phyloP scores from a whole-genome alignment of 2,797 vertebrate species.

The Orientallactaga sibirica region DNA sequence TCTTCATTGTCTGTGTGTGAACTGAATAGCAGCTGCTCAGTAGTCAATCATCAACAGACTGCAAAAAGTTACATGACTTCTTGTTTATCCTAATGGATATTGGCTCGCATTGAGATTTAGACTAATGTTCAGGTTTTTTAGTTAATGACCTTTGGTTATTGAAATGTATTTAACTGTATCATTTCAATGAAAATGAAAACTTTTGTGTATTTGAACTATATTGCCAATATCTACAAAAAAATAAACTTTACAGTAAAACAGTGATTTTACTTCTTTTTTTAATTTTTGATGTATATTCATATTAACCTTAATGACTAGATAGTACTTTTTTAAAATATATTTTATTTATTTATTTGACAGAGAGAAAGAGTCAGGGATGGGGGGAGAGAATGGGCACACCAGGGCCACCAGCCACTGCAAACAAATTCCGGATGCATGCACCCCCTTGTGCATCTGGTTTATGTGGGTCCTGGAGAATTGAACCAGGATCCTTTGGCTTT shows the following conservation, averaged over 20 bases:
- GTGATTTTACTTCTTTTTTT: background rate
- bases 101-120: background rate
- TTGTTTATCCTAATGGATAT: background rate
- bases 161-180: background rate
- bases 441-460: too few species aligned
- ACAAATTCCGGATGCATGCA: too few species aligned
- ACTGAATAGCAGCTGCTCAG: background rate
- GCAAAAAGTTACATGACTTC: background rate
- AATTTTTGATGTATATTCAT: background rate
- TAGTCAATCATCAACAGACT: background rate
- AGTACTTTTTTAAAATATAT: background rate
- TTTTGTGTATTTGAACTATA: background rate
- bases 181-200: background rate
- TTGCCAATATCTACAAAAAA: background rate
- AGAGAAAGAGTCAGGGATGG: too few species aligned
- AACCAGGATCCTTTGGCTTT: too few species aligned
- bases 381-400: too few species aligned
- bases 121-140: constrained; percentile 20
- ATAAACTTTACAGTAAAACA: background rate
- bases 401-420: too few species aligned
- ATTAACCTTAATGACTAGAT: background rate
- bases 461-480: too few species aligned
- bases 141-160: background rate
- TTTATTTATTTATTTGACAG: too few species aligned
- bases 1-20: background rate